These are phyloP conservation scores for Triplophysa dalaica DNA, from an alignment of 2,113 vertebrate genomes.

Conservation along the genomic window DNA sequence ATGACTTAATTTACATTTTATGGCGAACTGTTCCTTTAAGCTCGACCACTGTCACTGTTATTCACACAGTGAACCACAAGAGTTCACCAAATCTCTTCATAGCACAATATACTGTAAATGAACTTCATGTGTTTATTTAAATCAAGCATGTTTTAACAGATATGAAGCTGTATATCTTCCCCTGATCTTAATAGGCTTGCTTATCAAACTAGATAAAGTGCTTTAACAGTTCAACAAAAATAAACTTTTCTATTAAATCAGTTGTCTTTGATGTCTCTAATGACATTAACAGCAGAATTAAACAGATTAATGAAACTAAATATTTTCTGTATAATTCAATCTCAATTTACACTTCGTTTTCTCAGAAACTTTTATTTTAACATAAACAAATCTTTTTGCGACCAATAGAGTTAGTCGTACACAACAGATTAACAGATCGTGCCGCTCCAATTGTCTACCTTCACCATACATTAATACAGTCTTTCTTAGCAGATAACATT, in stretches of 20 bases:
- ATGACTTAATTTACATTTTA: no score
- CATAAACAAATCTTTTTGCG: not conserved
- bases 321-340: no score
- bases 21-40: no score
- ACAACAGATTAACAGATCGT: not conserved
- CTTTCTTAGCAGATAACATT: not conserved
- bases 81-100: no score
- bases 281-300: no score
- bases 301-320: no score
- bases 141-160: not conserved
- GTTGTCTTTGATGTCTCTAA: not conserved
- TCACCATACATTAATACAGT: not conserved
- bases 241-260: not conserved
- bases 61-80: no score
- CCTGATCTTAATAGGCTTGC: not conserved
- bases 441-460: not conserved
- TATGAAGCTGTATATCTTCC: not conserved
- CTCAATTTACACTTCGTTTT: no score
- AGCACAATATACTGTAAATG: not conserved
- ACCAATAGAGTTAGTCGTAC: not conserved
- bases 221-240: slow-evolving; percentile 22
- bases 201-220: slow-evolving; percentile 22
- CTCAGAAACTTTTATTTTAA: not conserved
- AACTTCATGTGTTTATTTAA: not conserved
- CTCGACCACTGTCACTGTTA: no score